These are phyloP conservation scores for Varanus komodoensis DNA, from an alignment of 2,113 vertebrate species.

Conservation along the genomic window DNA sequence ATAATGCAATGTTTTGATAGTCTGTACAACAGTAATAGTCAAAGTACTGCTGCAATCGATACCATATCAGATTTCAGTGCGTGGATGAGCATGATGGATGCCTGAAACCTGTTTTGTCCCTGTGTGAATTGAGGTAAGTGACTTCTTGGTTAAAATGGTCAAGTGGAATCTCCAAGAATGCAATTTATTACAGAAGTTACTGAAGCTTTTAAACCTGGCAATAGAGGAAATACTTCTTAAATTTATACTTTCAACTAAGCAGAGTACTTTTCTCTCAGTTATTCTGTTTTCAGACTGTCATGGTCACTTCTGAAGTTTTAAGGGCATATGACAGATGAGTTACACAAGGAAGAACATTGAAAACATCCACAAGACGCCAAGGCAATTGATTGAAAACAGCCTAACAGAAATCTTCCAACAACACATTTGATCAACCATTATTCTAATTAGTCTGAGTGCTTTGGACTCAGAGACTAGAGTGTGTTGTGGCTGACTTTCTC, in stretches of 20 bases:
- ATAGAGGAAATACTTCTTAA: not conserved
- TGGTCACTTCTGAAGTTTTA: slow-evolving; percentile 11
- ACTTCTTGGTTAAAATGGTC: not conserved
- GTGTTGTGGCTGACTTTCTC: not conserved
- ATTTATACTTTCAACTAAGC: rapidly evolving
- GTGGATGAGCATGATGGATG: not conserved
- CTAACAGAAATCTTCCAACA: not conserved
- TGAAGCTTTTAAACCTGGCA: not conserved
- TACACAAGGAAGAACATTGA: not conserved
- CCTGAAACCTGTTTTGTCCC: not conserved
- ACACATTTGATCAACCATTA: not conserved
- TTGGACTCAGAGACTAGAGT: not conserved
- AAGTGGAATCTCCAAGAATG: rapidly evolving
- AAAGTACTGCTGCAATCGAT: not conserved
- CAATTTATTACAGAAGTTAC: rapidly evolving
- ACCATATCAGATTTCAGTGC: not conserved
- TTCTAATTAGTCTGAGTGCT: not conserved
- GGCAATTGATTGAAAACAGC: not conserved
- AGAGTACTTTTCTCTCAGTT: rapidly evolving
- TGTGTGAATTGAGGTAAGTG: not conserved
- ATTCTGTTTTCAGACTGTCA: not conserved
- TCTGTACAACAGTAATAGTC: not conserved
- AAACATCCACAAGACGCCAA: not conserved
- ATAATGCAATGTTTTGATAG: not conserved
- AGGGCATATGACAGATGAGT: not conserved